A percentile compares a stretch with the other conserved stretches of the same genome.
Conservation (phyloP, 1,140 invertebrate species). For the Bradysia coprophila region DNA sequence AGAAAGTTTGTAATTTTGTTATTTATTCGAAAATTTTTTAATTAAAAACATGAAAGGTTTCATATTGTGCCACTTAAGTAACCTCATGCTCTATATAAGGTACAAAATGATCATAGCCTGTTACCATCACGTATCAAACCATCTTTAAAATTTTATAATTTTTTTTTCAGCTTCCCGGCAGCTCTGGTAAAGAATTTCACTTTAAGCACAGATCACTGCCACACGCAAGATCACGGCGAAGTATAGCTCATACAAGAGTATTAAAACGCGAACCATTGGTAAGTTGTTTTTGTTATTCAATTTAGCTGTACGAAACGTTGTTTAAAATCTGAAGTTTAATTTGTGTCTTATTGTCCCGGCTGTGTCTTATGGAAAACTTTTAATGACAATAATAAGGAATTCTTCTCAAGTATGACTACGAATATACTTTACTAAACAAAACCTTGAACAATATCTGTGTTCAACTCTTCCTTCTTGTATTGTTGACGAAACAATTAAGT, state of each 20-base stretch:
- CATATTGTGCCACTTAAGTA: no score
- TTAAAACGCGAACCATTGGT: constrained; percentile 84
- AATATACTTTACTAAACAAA: neutral
- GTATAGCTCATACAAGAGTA: constrained; percentile 63
- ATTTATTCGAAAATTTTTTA: no score
- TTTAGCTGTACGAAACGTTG: neutral
- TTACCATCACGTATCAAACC: no score
- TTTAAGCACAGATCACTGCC: constrained; percentile 77
- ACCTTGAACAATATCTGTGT: neutral
- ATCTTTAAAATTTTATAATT: neutral
- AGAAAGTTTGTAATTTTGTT: no score
- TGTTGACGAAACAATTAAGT: no score
- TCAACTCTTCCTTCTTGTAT: no score
- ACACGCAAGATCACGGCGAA: constrained; percentile 64
- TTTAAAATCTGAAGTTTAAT: constrained; percentile 5
- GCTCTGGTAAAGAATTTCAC: constrained; percentile 74
- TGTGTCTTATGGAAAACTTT: neutral
- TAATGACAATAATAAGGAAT: no score
- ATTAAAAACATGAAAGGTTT: no score
- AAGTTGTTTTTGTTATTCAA: constrained; percentile 26
- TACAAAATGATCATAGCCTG: no score
- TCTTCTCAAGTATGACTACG: no score
- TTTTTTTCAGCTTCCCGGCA: constrained; percentile 43
- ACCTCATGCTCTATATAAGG: no score
- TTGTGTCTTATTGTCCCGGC: neutral